Percentiles rank a stretch among this genome's conserved stretches.
These are phyloP conservation scores for Melieria crassipennis DNA, from an alignment of 2,888 invertebrate genomes.

Conservation along the genomic window DNA sequence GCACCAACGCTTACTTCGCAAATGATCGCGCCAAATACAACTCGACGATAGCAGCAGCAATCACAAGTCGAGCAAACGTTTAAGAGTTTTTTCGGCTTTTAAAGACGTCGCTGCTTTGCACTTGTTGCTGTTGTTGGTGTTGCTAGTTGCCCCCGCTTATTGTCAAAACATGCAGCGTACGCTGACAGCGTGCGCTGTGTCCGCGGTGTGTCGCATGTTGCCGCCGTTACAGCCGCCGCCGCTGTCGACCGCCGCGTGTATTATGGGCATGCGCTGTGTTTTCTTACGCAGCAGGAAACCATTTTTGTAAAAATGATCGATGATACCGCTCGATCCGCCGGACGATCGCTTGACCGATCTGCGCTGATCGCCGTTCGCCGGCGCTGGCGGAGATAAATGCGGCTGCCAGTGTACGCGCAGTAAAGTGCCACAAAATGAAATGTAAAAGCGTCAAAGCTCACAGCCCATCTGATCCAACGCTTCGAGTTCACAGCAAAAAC, in stretches of 20 bases:
- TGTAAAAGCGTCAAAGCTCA: slow-evolving; percentile 9
- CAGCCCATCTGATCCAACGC: neutral
- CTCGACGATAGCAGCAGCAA: slow-evolving; percentile 35
- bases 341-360: neutral
- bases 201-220: slow-evolving; percentile 10
- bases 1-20: no score
- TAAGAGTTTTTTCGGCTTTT: slow-evolving; percentile 29
- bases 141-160: slow-evolving; percentile 35
- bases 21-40: neutral
- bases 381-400: no score
- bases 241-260: neutral
- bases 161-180: slow-evolving; percentile 41
- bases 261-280: slow-evolving; percentile 8
- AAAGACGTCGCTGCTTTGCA: slow-evolving; percentile 1
- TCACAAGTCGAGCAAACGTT: slow-evolving; percentile 46
- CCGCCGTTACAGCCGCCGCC: neutral
- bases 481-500: no score
- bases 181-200: slow-evolving; percentile 16
- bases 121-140: slow-evolving; percentile 14
- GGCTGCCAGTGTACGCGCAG: slow-evolving; percentile 2
- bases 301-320: slow-evolving; percentile 35
- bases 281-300: slow-evolving; percentile 21
- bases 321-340: neutral
- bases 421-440: slow-evolving; percentile 25
- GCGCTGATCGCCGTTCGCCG: no score